Conservation (phyloP, 1,140 invertebrate genomes). For the Calosoma granatense region DNA sequence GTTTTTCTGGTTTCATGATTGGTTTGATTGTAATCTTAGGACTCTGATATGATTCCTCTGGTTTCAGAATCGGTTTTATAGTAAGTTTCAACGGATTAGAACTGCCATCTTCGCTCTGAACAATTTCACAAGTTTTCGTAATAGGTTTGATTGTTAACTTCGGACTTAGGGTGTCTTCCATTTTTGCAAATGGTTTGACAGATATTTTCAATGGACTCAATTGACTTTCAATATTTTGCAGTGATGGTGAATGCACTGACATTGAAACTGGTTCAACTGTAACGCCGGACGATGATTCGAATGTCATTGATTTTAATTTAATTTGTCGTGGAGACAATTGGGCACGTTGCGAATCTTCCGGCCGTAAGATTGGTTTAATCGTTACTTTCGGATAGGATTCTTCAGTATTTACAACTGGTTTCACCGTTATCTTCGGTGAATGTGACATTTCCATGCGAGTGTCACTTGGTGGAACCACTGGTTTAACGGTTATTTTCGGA, state of each 20-base stretch:
- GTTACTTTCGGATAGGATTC: constrained; percentile 28
- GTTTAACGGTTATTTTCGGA: constrained; percentile 21
- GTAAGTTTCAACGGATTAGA: constrained; percentile 1
- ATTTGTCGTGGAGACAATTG: not conserved
- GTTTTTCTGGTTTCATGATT: constrained; percentile 13
- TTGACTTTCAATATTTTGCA: not conserved
- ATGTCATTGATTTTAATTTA: not conserved
- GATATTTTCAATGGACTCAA: not conserved
- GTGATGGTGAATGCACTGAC: not conserved
- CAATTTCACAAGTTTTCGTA: constrained; percentile 15
- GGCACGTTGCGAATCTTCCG: constrained; percentile 18
- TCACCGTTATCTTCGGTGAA: constrained; percentile 19
- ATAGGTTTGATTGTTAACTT: constrained; percentile 29
- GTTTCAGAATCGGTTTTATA: constrained; percentile 4
- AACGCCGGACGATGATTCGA: not conserved
- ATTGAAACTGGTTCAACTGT: not conserved
- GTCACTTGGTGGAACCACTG: not conserved
- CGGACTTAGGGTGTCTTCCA: constrained; percentile 25
- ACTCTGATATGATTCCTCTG: not conserved
- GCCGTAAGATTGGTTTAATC: constrained; percentile 27
- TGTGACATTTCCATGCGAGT: not conserved
- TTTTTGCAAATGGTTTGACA: not conserved
- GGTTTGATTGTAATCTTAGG: constrained; percentile 16
- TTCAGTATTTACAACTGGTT: constrained; percentile 13
- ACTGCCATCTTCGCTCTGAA: not conserved